Base-by-base conservation (phyloP, 2,797 vertebrate genomes). In the Botia kubotai region DNA sequence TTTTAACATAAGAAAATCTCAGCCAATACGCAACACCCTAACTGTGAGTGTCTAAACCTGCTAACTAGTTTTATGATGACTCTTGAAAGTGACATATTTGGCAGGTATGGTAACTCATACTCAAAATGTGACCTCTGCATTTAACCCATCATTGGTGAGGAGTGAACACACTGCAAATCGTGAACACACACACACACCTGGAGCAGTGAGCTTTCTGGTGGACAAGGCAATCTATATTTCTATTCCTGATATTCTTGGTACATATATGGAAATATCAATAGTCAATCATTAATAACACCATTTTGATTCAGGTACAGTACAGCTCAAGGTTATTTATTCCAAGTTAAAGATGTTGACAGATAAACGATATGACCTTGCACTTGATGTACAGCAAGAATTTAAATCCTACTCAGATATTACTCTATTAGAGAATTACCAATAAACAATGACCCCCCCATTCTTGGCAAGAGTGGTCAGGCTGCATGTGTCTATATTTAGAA, bases 401-500 rank as follows among this genome's bases (percentile, higher is more conserved):
- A 57, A 8, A 57, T 21, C 6, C 55, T 2, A 57, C 17, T 57
- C 55, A 57, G 19, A 2, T 57, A 21, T 19, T 19, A 57, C 16
- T 21, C 55, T 19, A 67, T 39, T 17, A 53, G 62, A 33, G 33
- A 33, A 33, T 5, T 33, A 33, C 33, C 33, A 33, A 33, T 33
- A 33, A 33, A 33, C 33, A 33, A 33, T 33, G 33, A 26, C 23
- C 33, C 33, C 33, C 33, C 33, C 33, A 33, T 33, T 33, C 33
- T 57, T 4, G 4, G 19, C n/a, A 55, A 55, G 21, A 43, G 19
- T 17, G 65, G 52, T 58, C 12, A 69, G 50, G 55, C 33, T 57
- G 36, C 43, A 13, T 23, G 36, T 58, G 16, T 46, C 52, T 77
- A 29, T 77, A 77, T 29, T 19, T 21, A 69, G 53, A 77, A 77